These are phyloP conservation scores for Rissa tridactyla DNA, from an alignment of 2,113 vertebrate species.

Conservation along the genomic window DNA sequence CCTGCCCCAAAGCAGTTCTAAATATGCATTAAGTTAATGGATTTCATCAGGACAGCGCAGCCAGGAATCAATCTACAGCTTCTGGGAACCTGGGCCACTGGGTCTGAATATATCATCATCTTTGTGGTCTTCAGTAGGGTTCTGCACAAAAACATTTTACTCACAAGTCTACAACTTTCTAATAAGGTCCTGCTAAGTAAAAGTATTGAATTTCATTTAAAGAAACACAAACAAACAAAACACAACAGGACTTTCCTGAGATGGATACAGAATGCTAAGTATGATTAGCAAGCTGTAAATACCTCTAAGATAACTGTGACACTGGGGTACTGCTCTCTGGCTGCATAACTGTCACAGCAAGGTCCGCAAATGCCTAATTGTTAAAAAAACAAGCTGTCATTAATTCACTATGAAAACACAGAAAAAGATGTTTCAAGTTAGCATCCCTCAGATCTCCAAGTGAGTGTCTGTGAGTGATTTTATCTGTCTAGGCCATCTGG, in stretches of 20 bases:
- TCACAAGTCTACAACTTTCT: background rate
- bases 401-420: background rate
- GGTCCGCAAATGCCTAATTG: background rate
- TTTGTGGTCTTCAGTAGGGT: background rate
- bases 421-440: constrained; percentile 30
- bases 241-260: background rate
- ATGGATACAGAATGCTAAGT: background rate
- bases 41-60: background rate
- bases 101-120: background rate
- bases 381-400: background rate
- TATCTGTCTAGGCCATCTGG: constrained; percentile 1
- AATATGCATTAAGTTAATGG: background rate
- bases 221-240: background rate
- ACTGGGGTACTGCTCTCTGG: background rate
- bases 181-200: background rate
- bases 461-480: background rate
- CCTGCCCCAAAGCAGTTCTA: background rate
- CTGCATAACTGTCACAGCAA: background rate
- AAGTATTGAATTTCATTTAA: background rate
- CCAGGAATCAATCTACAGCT: background rate
- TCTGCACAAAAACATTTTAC: background rate
- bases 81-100: background rate
- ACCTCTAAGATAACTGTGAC: background rate
- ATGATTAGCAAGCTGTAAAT: background rate
- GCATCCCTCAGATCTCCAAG: constrained; percentile 30